A percentile compares a stretch with the other conserved stretches of the same genome.
These are phyloP conservation scores for Aurelia sp. DNA, from an alignment of 30 jellyfish, hydroid and myxozoan genomes.

Conservation along the genomic window DNA sequence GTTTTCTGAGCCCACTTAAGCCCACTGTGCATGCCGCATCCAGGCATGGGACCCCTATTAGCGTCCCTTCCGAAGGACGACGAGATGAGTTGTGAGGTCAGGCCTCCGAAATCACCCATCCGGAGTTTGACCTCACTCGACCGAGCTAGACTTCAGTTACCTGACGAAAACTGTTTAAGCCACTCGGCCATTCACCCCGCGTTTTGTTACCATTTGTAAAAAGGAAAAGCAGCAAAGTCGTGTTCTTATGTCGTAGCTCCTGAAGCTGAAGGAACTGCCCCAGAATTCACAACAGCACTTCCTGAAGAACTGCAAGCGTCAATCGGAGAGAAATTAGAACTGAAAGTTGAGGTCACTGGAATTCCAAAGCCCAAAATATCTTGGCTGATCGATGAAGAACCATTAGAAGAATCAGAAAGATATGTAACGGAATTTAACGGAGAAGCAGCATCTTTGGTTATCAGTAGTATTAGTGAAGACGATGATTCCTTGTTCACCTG, in stretches of 20 bases:
- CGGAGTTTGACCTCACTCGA: too few species aligned
- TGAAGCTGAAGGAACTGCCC: constrained; percentile 22
- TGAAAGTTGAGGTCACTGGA: constrained; percentile 71
- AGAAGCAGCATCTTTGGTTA: constrained; percentile 46
- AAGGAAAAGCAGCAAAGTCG: too few species aligned
- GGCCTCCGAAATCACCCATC: too few species aligned
- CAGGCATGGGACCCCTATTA: too few species aligned
- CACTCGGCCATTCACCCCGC: too few species aligned
- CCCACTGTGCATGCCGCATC: too few species aligned
- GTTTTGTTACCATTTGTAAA: too few species aligned
- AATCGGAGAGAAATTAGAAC: constrained; percentile 61
- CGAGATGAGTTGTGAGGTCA: too few species aligned
- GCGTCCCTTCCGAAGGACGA: too few species aligned
- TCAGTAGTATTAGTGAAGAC: constrained; percentile 38
- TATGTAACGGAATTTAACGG: constrained; percentile 35
- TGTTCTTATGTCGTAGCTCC: background rate
- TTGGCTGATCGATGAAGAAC: constrained; percentile 80
- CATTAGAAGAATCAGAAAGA: constrained; percentile 45
- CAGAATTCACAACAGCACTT: constrained; percentile 53
- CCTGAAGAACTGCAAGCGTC: constrained; percentile 59
- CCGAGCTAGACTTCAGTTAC: too few species aligned
- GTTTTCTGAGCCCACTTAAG: too few species aligned
- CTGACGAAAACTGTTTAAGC: too few species aligned
- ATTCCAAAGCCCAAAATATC: constrained; percentile 79
- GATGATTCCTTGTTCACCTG: constrained; percentile 88